Base-by-base conservation (phyloP, 2,888 invertebrate species). In the Adelphocoris suturalis region DNA sequence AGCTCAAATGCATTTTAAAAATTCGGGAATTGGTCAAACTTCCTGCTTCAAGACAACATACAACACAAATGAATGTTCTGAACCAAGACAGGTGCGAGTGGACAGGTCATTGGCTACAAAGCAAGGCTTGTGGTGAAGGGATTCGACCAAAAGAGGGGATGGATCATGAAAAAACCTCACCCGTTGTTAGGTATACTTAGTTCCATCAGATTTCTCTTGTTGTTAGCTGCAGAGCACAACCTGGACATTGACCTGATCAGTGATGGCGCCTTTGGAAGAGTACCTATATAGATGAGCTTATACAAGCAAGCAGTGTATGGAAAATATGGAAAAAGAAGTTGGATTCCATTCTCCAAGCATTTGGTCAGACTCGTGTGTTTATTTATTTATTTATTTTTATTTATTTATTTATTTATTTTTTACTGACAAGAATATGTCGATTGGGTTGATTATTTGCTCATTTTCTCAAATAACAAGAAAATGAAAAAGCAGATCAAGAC, bases 271-370 rank as follows among this genome's bases (percentile, higher is more conserved):
- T 11, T 28, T 80, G 19, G 16, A 76, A 13, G 88, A 80, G 14
- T 78, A 78, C n/a, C n/a, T 27, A 52, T 88, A 19, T 89, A 61
- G 14, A 82, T 89, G 75, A 89, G 27, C 46, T 46, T 19, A 13
- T 89, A 14, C 89, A 89, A 28, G 75, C 82, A 9, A 61, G 84
- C n/a, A 23, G 84, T n/a, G n/a, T n/a, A n/a, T n/a, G n/a, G n/a
- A n/a, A n/a, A 46, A 28, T 75, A 1, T 85, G 85, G 85, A 89
- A 89, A 19, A 12, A 75, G 55, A 89, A 68, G 76, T 46, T 84
- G 48, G 46, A 89, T 89, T 12, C 13, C 23, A 16, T 9, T 47
- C 61, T 82, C 11, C 16, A 89, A 48, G 27, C 16, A 14, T 47
- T 68, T 61, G 78, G 46, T 37, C 57, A 14, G 85, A 85, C 61